These are phyloP conservation scores for Bombyx mandarina DNA, from an alignment of 1,140 invertebrate species.

Conservation along the genomic window DNA sequence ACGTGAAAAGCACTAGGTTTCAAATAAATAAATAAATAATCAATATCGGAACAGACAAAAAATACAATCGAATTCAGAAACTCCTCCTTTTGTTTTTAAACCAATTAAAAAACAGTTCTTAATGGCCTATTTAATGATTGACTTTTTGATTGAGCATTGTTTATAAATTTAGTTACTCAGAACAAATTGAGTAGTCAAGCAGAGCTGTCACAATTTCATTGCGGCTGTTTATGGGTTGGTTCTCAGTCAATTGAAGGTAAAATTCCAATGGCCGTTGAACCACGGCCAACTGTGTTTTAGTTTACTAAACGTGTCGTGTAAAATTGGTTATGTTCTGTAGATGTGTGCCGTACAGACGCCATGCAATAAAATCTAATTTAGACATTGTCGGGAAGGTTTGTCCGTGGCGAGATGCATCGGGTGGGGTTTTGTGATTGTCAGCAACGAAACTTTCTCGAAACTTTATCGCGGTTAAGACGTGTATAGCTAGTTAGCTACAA, in stretches of 20 bases:
- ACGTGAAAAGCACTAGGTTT: no score
- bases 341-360: conserved; percentile 46
- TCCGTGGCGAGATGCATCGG: conserved; percentile 40
- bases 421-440: conserved; percentile 20
- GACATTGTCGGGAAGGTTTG: conserved; percentile 59
- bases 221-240: conserved; percentile 40
- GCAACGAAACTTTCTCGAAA: background rate
- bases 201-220: conserved; percentile 45
- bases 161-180: conserved; percentile 1
- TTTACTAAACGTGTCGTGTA: conserved; percentile 4
- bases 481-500: no score
- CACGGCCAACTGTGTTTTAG: no score
- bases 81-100: no score
- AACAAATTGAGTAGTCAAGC: conserved; percentile 27
- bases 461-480: no score
- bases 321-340: conserved; percentile 28
- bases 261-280: no score
- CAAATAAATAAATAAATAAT: no score
- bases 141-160: background rate
- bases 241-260: conserved; percentile 43
- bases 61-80: no score
- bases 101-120: no score
- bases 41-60: no score
- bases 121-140: no score
- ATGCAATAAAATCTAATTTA: conserved; percentile 70